phyloP scores from a whole-genome alignment of 1,140 invertebrate genomes.

The Leguminivora glycinivorella region DNA sequence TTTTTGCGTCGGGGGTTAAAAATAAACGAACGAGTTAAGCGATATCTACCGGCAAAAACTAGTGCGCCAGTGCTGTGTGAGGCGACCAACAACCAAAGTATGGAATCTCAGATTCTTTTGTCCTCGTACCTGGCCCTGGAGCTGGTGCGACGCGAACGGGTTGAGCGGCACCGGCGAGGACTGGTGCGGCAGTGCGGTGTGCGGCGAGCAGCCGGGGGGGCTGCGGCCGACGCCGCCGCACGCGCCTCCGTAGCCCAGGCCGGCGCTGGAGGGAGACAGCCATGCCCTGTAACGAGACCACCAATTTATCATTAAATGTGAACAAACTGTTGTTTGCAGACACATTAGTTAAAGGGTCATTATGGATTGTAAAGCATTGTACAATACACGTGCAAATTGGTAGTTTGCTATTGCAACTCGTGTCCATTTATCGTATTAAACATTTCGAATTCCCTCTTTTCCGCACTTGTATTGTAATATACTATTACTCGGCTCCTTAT shows the following conservation, averaged over 20 bases:
- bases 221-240: conserved; percentile 57
- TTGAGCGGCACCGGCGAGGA: conserved; percentile 56
- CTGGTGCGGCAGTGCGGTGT: conserved; percentile 60
- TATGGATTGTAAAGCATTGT: no score
- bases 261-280: conserved; percentile 55
- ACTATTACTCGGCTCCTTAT: no score
- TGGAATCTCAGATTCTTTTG: neutral
- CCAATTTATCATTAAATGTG: neutral
- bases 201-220: conserved; percentile 59
- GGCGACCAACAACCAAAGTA: conserved; percentile 46
- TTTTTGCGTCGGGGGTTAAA: conserved; percentile 63
- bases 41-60: conserved; percentile 51
- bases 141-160: conserved; percentile 61
- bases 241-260: conserved; percentile 54
- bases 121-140: conserved; percentile 63
- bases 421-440: no score
- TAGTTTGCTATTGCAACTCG: no score
- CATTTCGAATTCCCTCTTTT: no score
- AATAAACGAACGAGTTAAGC: conserved; percentile 61
- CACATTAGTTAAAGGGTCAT: no score
- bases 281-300: conserved; percentile 51
- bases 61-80: conserved; percentile 57
- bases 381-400: no score
- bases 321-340: neutral
- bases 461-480: no score